Evolutionary conservation across 2,113 vertebrate genomes (phyloP), one percentile per base, ranked within the genome.

Genomic region (Heliornis fulica): DNA sequence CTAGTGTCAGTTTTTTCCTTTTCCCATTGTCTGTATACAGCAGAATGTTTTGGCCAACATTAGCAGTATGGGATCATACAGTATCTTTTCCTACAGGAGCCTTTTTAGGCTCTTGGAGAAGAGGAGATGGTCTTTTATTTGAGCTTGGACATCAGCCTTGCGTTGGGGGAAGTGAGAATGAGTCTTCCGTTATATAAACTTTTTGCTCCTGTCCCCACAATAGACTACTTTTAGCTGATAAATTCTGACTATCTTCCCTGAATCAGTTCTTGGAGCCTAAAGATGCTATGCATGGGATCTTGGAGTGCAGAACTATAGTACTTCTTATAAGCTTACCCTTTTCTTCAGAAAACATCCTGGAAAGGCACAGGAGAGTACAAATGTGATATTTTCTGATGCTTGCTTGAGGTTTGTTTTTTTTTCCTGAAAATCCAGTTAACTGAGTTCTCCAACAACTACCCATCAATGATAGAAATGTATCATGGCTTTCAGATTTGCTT

Each of bases 171-270:
- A 46, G 45, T 46, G 21, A 20, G 7, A 53, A 63, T 29, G 7
- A 18, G 25, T 40, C 29, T n/a, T 72, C 10, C 0, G 1, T n/a
- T 34, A 13, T 7, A 5, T 60, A 11, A 57, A 34, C 18, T 40
- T 25, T 78, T 72, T 11, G 9, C 17, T 36, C 9, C 23, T 36
- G 19, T 79, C 34, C 32, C 41, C 31, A 22, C 34, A 43, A 11
- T 6, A 54, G 26, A 48, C 14, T 40, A 36, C 34, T 64, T 85
- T 15, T 68, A 63, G 36, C 23, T 85, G 53, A 34, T 8, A 13
- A 75, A 29, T 17, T 43, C 63, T 40, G 36, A 36, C 10, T 6
- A 1, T 45, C 60, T 75, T 64, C 36, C 41, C 29, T 75, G 34
- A 63, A 80, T 20, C 20, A 23, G 0, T 57, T 77, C 16, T 50